These are phyloP conservation scores for Antigone vipio DNA, from an alignment of 2,113 vertebrate species.

Conservation along the genomic window DNA sequence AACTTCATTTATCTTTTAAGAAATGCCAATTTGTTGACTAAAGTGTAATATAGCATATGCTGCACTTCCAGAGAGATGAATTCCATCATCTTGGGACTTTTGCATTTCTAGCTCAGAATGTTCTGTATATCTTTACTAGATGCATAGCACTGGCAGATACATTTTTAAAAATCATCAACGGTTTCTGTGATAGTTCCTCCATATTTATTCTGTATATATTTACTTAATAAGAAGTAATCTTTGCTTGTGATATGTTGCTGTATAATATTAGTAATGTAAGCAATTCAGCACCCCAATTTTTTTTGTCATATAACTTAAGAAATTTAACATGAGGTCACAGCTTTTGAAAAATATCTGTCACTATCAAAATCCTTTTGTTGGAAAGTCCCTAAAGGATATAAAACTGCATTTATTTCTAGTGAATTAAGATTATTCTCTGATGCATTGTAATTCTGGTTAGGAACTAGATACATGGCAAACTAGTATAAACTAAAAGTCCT, in stretches of 20 bases:
- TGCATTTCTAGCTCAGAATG: neutral
- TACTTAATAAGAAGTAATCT: neutral
- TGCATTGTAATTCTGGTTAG: neutral
- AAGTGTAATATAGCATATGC: constrained; percentile 13
- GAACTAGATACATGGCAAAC: neutral
- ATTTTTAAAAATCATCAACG: neutral
- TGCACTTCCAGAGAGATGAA: neutral
- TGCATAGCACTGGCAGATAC: neutral
- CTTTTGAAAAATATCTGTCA: neutral
- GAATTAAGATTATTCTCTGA: neutral
- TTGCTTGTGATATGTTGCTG: neutral
- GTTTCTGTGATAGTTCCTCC: neutral
- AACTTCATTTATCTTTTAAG: neutral
- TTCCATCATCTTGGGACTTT: neutral
- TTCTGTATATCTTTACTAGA: neutral
- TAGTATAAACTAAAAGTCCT: neutral
- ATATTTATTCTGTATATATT: neutral
- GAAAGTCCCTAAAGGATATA: neutral
- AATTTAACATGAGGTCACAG: neutral
- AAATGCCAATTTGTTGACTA: constrained; percentile 38
- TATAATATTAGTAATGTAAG: neutral
- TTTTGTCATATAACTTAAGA: neutral
- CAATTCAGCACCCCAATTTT: neutral
- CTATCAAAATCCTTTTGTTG: neutral
- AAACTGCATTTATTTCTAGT: neutral